A percentile compares a stretch with the other conserved stretches of the same genome.
Conservation (phyloP, 2,797 vertebrate genomes). For the Margarornis squamiger region DNA sequence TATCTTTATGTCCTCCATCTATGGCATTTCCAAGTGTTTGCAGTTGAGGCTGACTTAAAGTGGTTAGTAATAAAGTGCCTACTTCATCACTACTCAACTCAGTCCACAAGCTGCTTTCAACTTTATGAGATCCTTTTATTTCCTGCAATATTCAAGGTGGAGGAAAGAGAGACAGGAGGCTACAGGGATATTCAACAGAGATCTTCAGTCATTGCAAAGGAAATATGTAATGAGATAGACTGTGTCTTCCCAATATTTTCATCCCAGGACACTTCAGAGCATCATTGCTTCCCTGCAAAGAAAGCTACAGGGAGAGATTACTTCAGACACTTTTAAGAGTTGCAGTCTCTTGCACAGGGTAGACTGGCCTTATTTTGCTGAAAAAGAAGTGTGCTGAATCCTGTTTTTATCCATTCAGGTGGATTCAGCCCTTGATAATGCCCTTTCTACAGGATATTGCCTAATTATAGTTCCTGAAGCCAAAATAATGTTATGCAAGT, state of each 20-base stretch:
- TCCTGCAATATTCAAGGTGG: not conserved
- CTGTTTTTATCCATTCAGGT: not conserved
- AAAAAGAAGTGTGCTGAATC: not conserved
- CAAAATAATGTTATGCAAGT: not conserved
- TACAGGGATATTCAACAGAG: not conserved
- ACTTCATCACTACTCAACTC: not conserved
- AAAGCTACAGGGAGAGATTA: not conserved
- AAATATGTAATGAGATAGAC: not conserved
- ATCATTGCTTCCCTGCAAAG: not conserved
- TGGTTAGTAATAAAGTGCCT: not conserved
- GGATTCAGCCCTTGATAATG: not conserved
- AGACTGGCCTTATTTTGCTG: not conserved
- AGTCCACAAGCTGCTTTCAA: not conserved
- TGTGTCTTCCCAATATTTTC: not conserved
- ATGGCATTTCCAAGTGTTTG: not conserved
- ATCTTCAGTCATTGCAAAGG: not conserved
- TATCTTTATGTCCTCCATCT: constrained; percentile 3
- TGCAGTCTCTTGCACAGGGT: not conserved
- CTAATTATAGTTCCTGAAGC: not conserved
- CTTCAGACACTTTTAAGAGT: not conserved
- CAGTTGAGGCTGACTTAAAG: not conserved
- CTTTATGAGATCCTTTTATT: not conserved
- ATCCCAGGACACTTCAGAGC: not conserved
- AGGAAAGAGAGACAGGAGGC: not conserved
- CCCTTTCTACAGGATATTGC: not conserved